Base-by-base conservation (phyloP, 1,140 invertebrate genomes). In the Diachasma alloeum region DNA sequence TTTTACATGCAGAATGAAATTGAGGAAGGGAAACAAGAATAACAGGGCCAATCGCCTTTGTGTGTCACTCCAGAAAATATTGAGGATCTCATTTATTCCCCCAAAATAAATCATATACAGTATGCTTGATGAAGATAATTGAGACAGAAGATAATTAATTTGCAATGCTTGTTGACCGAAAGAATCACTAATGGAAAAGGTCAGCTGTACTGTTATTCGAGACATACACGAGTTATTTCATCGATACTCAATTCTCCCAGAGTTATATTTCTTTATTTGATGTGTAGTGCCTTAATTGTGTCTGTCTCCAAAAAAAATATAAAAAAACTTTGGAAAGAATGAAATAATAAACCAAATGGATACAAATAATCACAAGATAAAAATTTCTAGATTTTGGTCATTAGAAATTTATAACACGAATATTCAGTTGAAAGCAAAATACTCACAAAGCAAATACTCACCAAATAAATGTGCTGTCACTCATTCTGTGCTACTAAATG, bases 251-350 rank as follows among this genome's bases (percentile, higher is more conserved):
- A 63, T 31, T 63, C 59, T 63, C 19, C 11, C 22, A 63, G 59
- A 63, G 9, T 26, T 63, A 63, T 63, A 63, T 26, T 31, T 83
- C 59, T 81, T 39, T 81, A 78, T 83, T 83, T 48, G 74, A 81
- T 84, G 82, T 84, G 79, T 80, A 81, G 79, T 80, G 84, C 80
- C 84, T 74, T 79, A 79, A 73, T 81, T 84, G 82, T 80, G 75
- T 72, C 59, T 63, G 24, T 63, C 59, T 31, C 19, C 24, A 24
- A 59, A 59, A 4, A 4, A 59, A 59, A 22, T 22, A 22, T 22
- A 6, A 17, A 2, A 22, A 22, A 59, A 6, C n/a, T 4, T 59
- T 59, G 8, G n/a, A 59, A 1, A 19, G 13, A 19, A 22, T 6
- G 24, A 63, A n/a, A 63, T 31, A 31, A 5, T 17, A n/a, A 63